Conservation (phyloP, 2,888 invertebrate species). For the Eledona agricola region DNA sequence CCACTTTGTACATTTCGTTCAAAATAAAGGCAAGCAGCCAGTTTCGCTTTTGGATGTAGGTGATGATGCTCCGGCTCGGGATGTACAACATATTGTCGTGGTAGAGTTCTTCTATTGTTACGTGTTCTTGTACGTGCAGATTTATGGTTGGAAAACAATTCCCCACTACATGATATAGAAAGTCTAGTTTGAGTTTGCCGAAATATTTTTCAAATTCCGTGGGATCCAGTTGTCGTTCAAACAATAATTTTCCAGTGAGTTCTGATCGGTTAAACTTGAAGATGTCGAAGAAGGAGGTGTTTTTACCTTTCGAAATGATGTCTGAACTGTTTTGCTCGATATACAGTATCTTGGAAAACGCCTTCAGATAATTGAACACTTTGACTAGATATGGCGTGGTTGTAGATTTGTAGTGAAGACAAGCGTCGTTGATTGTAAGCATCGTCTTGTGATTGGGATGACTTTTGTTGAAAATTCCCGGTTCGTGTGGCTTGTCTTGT, state of each 20-base stretch:
- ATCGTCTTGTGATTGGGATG: constrained; percentile 65
- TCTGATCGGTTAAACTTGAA: constrained; percentile 67
- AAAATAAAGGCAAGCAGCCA: constrained; percentile 76
- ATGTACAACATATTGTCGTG: constrained; percentile 52
- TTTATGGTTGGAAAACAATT: constrained; percentile 76
- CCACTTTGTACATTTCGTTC: constrained; percentile 69
- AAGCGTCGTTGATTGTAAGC: constrained; percentile 65
- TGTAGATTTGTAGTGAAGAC: constrained; percentile 50
- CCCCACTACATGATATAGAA: constrained; percentile 76
- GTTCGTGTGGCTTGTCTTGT: constrained; percentile 45
- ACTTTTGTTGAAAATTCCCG: constrained; percentile 63
- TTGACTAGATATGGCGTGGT: constrained; percentile 62
- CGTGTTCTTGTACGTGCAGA: constrained; percentile 62
- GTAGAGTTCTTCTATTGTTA: constrained; percentile 64
- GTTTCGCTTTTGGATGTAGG: constrained; percentile 72
- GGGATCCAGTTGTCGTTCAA: constrained; percentile 73
- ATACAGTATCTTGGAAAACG: constrained; percentile 64
- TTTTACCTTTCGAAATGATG: constrained; percentile 55
- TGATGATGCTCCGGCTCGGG: constrained; percentile 67
- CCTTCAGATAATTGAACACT: constrained; percentile 69
- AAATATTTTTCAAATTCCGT: constrained; percentile 75
- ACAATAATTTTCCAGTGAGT: constrained; percentile 74
- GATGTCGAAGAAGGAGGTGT: constrained; percentile 64
- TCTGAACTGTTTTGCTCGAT: constrained; percentile 56
- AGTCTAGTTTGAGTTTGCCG: constrained; percentile 74